Conservation (phyloP, 2,888 invertebrate genomes). For the Acleris emargana region DNA sequence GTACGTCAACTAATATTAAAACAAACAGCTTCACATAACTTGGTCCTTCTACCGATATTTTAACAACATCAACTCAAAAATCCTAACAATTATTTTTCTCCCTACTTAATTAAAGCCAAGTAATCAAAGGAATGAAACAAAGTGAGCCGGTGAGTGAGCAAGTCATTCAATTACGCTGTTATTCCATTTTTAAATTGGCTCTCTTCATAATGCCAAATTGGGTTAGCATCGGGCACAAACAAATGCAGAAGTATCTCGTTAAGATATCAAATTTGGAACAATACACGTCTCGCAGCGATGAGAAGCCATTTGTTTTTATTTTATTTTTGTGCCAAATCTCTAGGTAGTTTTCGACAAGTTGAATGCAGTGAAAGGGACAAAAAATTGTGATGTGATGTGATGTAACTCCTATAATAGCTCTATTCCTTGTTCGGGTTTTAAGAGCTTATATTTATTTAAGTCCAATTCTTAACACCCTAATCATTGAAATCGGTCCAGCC, state of each 20-base stretch:
- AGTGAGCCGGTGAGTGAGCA: constrained; percentile 28
- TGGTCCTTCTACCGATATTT: background rate
- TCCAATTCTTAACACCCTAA: too few relatives aligned
- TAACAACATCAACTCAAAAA: constrained; percentile 13
- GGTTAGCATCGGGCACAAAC: constrained; percentile 32
- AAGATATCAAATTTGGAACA: constrained; percentile 17
- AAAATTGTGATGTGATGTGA: too few relatives aligned
- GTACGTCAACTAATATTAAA: background rate
- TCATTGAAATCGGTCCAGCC: too few relatives aligned
- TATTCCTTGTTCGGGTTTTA: too few relatives aligned
- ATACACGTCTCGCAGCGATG: background rate
- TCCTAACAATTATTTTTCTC: constrained; percentile 27
- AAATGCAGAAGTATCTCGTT: constrained; percentile 28
- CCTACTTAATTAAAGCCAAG: constrained; percentile 25
- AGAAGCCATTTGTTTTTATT: too few relatives aligned
- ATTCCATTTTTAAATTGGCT: constrained; percentile 37
- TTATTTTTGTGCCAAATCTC: too few relatives aligned
- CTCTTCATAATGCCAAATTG: constrained; percentile 25
- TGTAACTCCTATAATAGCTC: too few relatives aligned
- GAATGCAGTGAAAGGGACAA: too few relatives aligned
- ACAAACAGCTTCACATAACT: background rate
- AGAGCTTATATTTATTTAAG: too few relatives aligned
- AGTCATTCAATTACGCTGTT: constrained; percentile 31
- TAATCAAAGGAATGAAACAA: constrained; percentile 26
- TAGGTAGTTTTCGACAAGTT: too few relatives aligned